Percentiles rank a stretch among this genome's conserved stretches.
These are phyloP conservation scores for Zeus faber DNA, from an alignment of 2,113 vertebrate species.

Conservation along the genomic window DNA sequence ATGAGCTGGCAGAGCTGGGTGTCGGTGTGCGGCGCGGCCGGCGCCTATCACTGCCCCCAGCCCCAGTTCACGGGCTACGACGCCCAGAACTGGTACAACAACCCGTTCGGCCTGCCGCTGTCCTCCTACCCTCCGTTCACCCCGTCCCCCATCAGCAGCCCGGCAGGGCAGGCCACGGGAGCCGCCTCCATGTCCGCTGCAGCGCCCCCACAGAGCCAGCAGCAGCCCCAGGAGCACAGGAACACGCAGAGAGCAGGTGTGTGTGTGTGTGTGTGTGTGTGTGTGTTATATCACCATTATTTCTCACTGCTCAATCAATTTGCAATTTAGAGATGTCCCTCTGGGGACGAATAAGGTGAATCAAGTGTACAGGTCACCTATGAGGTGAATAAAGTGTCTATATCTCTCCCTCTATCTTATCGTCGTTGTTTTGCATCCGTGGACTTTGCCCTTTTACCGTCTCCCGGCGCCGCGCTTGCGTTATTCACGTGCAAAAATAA, in stretches of 20 bases:
- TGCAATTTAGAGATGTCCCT: no score
- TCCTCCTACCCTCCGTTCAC: constrained; percentile 31
- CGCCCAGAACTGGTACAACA: constrained; percentile 47
- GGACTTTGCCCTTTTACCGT: neutral
- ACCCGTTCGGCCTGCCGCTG: constrained; percentile 41
- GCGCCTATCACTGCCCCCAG: constrained; percentile 46
- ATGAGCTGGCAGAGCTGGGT: constrained; percentile 86
- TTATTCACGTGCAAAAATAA: no score
- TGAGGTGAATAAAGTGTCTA: no score
- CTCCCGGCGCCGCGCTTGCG: neutral
- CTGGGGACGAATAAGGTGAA: no score
- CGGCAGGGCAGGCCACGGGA: constrained; percentile 31
- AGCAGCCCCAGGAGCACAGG: constrained; percentile 58
- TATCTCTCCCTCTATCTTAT: no score
- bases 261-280: neutral
- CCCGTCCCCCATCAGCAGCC: constrained; percentile 20
- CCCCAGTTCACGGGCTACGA: constrained; percentile 35
- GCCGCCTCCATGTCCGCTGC: constrained; percentile 30
- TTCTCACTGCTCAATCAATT: no score
- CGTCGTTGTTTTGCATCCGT: neutral
- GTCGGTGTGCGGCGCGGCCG: constrained; percentile 64
- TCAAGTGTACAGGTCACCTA: no score
- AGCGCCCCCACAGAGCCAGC: constrained; percentile 38
- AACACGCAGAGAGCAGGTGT: constrained; percentile 65
- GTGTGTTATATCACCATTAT: neutral